phyloP scores from a whole-genome alignment of 2,888 invertebrate species.

The Panopea generosa region DNA sequence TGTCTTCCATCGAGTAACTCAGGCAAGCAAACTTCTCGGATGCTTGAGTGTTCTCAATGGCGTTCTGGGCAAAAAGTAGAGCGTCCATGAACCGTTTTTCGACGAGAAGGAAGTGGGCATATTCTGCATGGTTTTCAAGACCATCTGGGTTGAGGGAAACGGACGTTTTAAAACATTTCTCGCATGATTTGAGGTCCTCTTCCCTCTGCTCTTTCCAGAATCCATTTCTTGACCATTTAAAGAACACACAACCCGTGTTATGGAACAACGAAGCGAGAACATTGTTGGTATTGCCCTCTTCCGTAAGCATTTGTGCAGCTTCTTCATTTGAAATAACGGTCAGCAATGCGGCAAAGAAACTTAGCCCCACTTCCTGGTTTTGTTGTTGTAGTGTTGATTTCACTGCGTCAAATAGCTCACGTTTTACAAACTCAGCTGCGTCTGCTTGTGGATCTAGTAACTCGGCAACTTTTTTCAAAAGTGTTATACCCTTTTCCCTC shows the following conservation, averaged over 20 bases:
- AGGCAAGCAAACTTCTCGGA: background rate
- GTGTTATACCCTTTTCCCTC: conserved; percentile 9
- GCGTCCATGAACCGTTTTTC: background rate
- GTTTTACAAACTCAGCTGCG: conserved; percentile 2
- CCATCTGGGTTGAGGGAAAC: background rate
- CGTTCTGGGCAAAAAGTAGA: background rate
- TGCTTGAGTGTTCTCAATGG: background rate
- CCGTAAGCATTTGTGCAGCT: background rate
- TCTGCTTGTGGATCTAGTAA: background rate
- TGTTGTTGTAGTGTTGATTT: background rate
- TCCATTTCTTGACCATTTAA: conserved; percentile 3
- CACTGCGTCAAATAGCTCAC: background rate
- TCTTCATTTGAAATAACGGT: conserved; percentile 2
- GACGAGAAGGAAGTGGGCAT: conserved; percentile 15
- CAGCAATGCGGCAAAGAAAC: conserved; percentile 12
- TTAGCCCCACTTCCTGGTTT: background rate
- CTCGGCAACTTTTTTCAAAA: conserved; percentile 1
- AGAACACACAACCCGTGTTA: conserved; percentile 10
- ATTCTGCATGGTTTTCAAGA: background rate
- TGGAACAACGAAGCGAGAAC: conserved; percentile 2
- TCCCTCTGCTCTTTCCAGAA: background rate
- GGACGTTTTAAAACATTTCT: conserved; percentile 11
- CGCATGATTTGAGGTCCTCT: conserved; percentile 1
- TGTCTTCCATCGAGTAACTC: background rate
- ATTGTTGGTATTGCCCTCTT: background rate